Base-by-base conservation (phyloP, 2,113 vertebrate species). In the Megaceryle torquata region DNA sequence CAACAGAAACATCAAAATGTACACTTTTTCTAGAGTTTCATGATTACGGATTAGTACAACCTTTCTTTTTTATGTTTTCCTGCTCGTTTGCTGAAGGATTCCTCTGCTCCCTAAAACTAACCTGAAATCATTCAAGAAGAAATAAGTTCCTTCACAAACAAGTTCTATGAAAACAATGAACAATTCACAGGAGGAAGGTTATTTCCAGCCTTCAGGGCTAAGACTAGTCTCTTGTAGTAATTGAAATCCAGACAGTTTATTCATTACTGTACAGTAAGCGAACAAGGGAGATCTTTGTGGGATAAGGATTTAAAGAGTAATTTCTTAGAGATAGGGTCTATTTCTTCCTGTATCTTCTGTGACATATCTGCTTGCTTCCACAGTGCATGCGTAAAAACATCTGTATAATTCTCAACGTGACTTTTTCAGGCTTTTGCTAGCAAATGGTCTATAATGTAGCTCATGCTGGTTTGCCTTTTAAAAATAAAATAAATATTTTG, bases 401-500 rank as follows among this genome's bases (percentile, higher is more conserved):
- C 67, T 64, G 28, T 84, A 25, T 64, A 80, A 78, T 64, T 84
- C 11, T 1, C 61, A 82, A 31, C 29, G n/a, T 5, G 26, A 71
- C 22, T 44, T 86, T 77, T 83, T 56, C 76, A 75, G 57, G 53
- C 28, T 71, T 65, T 92, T 92, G 48, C 60, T 84, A 72, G 77
- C 28, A 88, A 86, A 82, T 71, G 57, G 26, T 64, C 90, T 75
- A 53, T 91, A 89, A 87, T 87, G 16, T 76, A 44, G 26, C 15
- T 86, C 81, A 57, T 72, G 74, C 89, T 93, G 74, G 11, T 72
- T 93, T 79, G 48, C 50, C 59, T 93, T 86, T 72, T 75, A 75
- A 90, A 95, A 96, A 71, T 54, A 56, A 91, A 86, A 88, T 80
- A 90, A 65, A 86, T 90, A 71, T 44, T 95, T 81, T 44, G 5